Conservation (phyloP, 2,888 invertebrate species). For the Fragum sueziense region DNA sequence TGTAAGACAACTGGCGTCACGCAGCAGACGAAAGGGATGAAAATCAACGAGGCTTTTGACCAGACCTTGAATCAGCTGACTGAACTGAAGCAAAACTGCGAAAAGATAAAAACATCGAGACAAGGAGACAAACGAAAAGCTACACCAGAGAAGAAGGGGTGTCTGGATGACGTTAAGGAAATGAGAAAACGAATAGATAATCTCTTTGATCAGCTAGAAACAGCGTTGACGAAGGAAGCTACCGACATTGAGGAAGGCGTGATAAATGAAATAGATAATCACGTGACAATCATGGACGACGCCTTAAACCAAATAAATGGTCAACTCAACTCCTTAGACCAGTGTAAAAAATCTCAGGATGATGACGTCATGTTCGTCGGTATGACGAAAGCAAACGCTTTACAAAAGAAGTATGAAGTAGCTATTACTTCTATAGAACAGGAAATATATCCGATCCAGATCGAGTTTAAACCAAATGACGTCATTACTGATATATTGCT, state of each 20-base stretch:
- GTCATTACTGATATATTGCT: background rate
- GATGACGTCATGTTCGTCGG: background rate
- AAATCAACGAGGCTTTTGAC: background rate
- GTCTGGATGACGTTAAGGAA: background rate
- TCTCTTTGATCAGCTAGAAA: background rate
- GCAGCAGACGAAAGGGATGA: background rate
- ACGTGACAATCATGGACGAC: background rate
- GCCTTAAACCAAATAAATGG: background rate
- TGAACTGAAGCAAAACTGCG: background rate
- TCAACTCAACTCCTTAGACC: background rate
- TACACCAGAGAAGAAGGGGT: background rate
- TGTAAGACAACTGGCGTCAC: background rate
- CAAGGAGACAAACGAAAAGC: background rate
- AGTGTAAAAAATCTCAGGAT: background rate
- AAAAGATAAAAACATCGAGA: background rate
- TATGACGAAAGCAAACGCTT: background rate
- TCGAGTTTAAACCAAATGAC: background rate
- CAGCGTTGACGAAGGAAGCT: background rate
- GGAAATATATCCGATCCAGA: background rate
- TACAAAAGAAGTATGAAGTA: background rate
- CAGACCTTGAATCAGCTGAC: background rate
- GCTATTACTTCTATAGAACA: background rate
- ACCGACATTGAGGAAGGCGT: background rate
- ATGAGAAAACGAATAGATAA: background rate
- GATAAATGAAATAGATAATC: background rate